Percentiles rank a stretch among this genome's conserved stretches.
Evolutionary conservation across 2,113 vertebrate species (phyloP).

Genomic region (Syngnathus floridae): DNA sequence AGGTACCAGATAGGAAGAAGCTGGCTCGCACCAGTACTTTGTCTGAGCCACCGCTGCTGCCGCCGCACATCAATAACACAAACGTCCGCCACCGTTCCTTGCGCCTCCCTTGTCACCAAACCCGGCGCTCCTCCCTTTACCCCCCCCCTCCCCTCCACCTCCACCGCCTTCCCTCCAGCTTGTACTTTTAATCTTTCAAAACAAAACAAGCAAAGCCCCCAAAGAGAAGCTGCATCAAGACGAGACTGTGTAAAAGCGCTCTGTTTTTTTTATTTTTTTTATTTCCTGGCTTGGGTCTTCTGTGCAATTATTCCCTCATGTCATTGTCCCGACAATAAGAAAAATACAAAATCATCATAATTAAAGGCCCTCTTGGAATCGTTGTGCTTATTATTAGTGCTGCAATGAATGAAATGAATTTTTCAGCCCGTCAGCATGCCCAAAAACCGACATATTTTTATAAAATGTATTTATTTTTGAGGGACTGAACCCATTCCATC

Average conservation of each 20-base stretch:
- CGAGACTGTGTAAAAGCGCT: conserved; percentile 47
- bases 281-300: conserved; percentile 10
- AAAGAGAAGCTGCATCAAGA: conserved; percentile 59
- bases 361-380: background rate
- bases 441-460: background rate
- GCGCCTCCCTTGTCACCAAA: conserved; percentile 40
- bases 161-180: conserved; percentile 46
- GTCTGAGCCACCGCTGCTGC: conserved; percentile 56
- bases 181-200: conserved; percentile 69
- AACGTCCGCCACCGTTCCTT: conserved; percentile 28
- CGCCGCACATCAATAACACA: conserved; percentile 67
- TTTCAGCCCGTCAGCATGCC: background rate
- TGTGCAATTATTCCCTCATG: conserved; percentile 45
- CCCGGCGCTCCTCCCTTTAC: conserved; percentile 5
- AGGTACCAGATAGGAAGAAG: conserved; percentile 67
- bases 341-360: conserved; percentile 4
- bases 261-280: conserved; percentile 15
- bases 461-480: background rate
- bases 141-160: conserved; percentile 6
- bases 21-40: conserved; percentile 65
- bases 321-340: conserved; percentile 10
- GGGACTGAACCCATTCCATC: background rate
- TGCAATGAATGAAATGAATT: background rate
- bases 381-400: background rate
- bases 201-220: conserved; percentile 56